Percentiles rank a stretch among this genome's conserved stretches.
Evolutionary conservation across 2,113 vertebrate genomes (phyloP).

Genomic region (Crypturellus undulatus): DNA sequence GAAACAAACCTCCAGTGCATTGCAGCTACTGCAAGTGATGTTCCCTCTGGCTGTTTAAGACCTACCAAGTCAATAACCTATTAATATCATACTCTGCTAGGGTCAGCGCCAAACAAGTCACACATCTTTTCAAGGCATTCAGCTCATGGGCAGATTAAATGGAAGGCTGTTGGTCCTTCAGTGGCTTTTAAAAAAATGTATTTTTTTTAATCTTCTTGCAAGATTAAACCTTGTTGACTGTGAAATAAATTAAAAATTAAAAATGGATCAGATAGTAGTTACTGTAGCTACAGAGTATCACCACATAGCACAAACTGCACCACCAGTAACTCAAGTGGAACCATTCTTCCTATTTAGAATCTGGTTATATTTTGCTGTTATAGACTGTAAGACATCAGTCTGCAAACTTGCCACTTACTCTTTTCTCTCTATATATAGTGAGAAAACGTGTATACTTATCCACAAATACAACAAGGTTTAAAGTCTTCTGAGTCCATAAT

Average conservation of each 20-base stretch:
- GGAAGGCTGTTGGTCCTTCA: conserved; percentile 50
- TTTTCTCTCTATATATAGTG: neutral
- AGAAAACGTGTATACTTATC: neutral
- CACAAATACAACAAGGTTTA: neutral
- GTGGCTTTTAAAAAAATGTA: conserved; percentile 48
- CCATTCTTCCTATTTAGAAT: neutral
- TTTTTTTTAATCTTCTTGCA: conserved; percentile 48
- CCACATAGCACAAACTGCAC: neutral
- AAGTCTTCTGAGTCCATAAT: neutral
- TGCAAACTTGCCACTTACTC: neutral
- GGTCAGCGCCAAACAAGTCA: conserved; percentile 77
- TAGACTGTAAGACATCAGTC: neutral
- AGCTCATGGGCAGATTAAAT: conserved; percentile 66
- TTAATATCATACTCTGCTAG: conserved; percentile 85
- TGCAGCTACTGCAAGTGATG: conserved; percentile 78
- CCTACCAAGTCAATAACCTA: conserved; percentile 88
- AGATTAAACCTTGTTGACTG: conserved; percentile 53
- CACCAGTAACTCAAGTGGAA: neutral
- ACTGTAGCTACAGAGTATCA: conserved; percentile 33
- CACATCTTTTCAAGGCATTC: conserved; percentile 70
- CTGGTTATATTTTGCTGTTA: neutral
- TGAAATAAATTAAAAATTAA: conserved; percentile 60
- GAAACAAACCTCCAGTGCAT: conserved; percentile 85
- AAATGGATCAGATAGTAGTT: conserved; percentile 33
- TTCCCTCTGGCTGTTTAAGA: conserved; percentile 83